Conservation (phyloP, 2,888 invertebrate species). For the Tinea trinotella region DNA sequence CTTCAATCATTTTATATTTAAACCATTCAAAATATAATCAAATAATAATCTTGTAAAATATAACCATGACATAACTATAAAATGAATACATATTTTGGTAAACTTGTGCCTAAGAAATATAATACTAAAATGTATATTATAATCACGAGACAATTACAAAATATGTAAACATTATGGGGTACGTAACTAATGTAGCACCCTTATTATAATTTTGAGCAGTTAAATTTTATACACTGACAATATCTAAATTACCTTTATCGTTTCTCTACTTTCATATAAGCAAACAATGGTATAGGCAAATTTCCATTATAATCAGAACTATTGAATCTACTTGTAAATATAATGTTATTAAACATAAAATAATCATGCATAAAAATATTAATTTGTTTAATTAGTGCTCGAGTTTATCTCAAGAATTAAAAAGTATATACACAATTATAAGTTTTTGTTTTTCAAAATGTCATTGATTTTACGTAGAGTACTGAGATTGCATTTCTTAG, state of each 20-base stretch:
- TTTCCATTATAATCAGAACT: neutral
- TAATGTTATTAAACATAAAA: too few species aligned
- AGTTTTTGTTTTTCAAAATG: neutral
- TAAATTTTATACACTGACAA: slow-evolving; percentile 5
- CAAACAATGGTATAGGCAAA: neutral
- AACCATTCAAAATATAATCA: neutral
- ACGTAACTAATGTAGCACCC: slow-evolving; percentile 11
- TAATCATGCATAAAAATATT: neutral
- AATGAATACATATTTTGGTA: neutral
- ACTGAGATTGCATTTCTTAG: neutral
- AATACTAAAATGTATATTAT: neutral
- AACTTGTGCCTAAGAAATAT: neutral
- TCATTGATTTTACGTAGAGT: neutral
- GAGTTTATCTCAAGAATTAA: neutral
- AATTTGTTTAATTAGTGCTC: neutral
- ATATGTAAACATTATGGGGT: neutral
- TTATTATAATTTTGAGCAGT: slow-evolving; percentile 10
- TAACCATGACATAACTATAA: too few species aligned
- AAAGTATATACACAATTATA: neutral
- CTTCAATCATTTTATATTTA: neutral
- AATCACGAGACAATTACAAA: neutral
- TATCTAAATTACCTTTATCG: neutral
- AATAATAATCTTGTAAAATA: neutral
- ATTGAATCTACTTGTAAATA: neutral
- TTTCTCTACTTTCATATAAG: neutral